Percentiles rank a stretch among this genome's conserved stretches.
These are phyloP conservation scores for Pterois miles DNA, from an alignment of 2,797 vertebrate species.

Conservation along the genomic window DNA sequence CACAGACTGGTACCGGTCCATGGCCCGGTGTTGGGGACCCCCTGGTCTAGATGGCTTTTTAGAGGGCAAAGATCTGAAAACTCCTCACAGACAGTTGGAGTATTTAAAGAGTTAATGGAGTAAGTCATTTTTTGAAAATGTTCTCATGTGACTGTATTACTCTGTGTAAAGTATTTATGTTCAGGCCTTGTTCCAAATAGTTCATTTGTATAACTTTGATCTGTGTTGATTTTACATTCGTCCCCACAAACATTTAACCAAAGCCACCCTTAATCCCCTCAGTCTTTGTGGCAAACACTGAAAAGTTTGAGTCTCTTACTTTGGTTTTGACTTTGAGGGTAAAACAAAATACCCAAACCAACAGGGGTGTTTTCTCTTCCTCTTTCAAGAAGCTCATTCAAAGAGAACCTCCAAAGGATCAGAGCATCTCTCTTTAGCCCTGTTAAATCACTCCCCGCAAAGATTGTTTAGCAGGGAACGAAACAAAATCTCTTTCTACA, in stretches of 20 bases:
- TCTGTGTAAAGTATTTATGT: slow-evolving; percentile 25
- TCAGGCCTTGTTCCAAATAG: slow-evolving; percentile 12
- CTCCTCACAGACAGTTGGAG: not conserved
- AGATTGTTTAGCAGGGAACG: slow-evolving; percentile 46
- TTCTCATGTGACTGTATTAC: not conserved
- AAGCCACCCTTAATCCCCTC: slow-evolving; percentile 50
- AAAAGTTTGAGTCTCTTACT: slow-evolving; percentile 59
- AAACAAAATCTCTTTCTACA: slow-evolving; percentile 41
- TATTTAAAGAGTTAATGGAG: not conserved
- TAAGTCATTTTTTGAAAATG: not conserved
- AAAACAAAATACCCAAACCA: slow-evolving; percentile 56
- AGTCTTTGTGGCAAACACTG: slow-evolving; percentile 47
- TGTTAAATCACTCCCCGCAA: slow-evolving; percentile 54
- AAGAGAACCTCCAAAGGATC: slow-evolving; percentile 64
- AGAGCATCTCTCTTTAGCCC: slow-evolving; percentile 59
- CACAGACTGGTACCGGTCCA: too few relatives aligned
- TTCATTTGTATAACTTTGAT: slow-evolving; percentile 62
- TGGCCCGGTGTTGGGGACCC: too few relatives aligned
- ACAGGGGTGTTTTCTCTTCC: slow-evolving; percentile 36
- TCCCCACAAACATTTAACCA: slow-evolving; percentile 47
- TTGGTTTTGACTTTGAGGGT: slow-evolving; percentile 62
- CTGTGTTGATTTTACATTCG: slow-evolving; percentile 56
- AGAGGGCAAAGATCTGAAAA: not conserved
- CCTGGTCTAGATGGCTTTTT: not conserved
- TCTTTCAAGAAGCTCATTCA: slow-evolving; percentile 59